These are phyloP conservation scores for Dicyrtomina minuta DNA, from an alignment of 2,888 invertebrate species.

Conservation along the genomic window DNA sequence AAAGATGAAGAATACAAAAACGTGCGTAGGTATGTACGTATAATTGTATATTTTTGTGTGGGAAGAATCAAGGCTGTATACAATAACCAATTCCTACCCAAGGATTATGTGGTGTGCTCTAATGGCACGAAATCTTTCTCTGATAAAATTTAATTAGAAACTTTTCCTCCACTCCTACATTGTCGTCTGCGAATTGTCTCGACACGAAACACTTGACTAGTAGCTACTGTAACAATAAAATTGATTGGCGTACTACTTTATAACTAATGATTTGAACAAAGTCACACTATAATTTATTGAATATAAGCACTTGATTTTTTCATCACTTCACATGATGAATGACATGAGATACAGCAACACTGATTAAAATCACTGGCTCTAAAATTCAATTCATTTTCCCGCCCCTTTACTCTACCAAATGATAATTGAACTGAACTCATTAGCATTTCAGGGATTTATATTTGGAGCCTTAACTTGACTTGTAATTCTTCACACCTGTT, in stretches of 20 bases:
- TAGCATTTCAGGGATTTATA: too few species aligned
- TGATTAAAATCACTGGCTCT: background rate
- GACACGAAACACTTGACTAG: conserved; percentile 15
- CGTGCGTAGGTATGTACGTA: too few species aligned
- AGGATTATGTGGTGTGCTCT: background rate
- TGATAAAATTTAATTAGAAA: conserved; percentile 23
- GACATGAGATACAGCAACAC: too few species aligned
- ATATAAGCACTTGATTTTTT: background rate
- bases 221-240: conserved; percentile 10
- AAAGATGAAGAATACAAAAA: too few species aligned
- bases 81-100: background rate
- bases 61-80: conserved; percentile 14
- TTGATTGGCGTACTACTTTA: conserved; percentile 40
- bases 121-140: conserved; percentile 12
- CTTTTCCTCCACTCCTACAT: conserved; percentile 7
- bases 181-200: conserved; percentile 21
- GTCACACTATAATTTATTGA: conserved; percentile 24
- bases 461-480: too few species aligned
- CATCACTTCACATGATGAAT: too few species aligned
- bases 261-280: conserved; percentile 36
- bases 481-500: too few species aligned
- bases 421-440: too few species aligned
- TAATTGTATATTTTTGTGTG: too few species aligned
- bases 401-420: background rate
- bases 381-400: background rate